Conservation (phyloP, 2,797 vertebrate species). For the Taeniopygia guttata region DNA sequence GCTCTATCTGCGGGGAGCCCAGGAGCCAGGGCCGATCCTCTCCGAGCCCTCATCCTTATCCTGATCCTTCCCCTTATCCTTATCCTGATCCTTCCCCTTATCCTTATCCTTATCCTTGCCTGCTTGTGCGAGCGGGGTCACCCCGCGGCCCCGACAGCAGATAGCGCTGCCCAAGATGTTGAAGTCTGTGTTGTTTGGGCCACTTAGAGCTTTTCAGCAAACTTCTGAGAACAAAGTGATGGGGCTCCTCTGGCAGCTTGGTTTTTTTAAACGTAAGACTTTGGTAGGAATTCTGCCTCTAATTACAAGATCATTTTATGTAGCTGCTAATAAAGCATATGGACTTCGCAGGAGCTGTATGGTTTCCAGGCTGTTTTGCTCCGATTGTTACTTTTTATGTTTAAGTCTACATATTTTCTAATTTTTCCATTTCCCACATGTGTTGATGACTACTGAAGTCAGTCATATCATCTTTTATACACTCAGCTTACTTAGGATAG, state of each 20-base stretch:
- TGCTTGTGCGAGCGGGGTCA: neutral
- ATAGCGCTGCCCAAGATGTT: slow-evolving; percentile 8
- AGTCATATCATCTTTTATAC: neutral
- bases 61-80: neutral
- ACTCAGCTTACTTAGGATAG: neutral
- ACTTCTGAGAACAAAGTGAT: neutral
- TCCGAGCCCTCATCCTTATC: slow-evolving; percentile 17
- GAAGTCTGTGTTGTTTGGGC: neutral
- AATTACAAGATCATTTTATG: neutral
- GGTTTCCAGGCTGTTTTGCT: neutral
- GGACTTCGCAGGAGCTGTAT: neutral
- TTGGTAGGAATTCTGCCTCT: neutral
- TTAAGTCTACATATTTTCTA: neutral
- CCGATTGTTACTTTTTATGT: neutral
- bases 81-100: too few species aligned
- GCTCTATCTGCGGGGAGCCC: slow-evolving; percentile 50
- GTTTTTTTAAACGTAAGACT: neutral
- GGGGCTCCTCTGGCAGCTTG: neutral
- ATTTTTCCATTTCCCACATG: neutral
- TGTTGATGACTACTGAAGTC: neutral
- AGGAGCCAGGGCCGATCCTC: neutral
- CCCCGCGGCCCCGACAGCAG: neutral
- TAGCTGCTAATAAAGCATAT: neutral
- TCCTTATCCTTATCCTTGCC: neutral
- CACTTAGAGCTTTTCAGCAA: neutral